These are phyloP conservation scores for Nymphicus hollandicus DNA, from an alignment of 2,113 vertebrate genomes.

Conservation along the genomic window DNA sequence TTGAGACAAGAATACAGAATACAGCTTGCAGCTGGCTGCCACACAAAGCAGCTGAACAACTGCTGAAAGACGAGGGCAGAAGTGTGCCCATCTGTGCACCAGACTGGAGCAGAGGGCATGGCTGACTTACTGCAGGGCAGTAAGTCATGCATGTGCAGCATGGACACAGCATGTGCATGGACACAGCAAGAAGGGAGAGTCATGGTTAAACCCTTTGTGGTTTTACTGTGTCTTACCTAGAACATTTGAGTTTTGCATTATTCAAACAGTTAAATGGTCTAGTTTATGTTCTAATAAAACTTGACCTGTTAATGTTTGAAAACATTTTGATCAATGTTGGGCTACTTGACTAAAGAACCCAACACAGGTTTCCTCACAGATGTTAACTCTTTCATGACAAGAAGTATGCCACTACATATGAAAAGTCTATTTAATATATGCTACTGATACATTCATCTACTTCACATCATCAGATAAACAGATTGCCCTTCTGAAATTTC, in stretches of 20 bases:
- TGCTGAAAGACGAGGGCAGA: neutral
- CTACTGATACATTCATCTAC: neutral
- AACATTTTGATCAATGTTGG: neutral
- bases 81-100: neutral
- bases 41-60: fast-evolving
- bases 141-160: too few relatives aligned
- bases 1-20: neutral
- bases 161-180: fast-evolving
- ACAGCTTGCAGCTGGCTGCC: neutral
- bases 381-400: conserved; percentile 1
- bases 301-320: neutral
- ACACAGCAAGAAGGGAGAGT: neutral
- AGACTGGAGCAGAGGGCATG: fast-evolving
- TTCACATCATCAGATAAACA: conserved; percentile 21
- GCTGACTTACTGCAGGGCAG: neutral
- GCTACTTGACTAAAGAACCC: neutral
- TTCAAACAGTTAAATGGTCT: neutral
- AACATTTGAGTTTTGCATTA: neutral
- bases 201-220: neutral
- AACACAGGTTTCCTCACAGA: neutral
- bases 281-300: neutral
- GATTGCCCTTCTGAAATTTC: conserved; percentile 23
- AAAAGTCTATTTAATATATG: neutral
- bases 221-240: neutral
- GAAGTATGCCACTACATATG: neutral